phyloP scores from a whole-genome alignment of 2,113 vertebrate genomes.

The Nothocercus julius region DNA sequence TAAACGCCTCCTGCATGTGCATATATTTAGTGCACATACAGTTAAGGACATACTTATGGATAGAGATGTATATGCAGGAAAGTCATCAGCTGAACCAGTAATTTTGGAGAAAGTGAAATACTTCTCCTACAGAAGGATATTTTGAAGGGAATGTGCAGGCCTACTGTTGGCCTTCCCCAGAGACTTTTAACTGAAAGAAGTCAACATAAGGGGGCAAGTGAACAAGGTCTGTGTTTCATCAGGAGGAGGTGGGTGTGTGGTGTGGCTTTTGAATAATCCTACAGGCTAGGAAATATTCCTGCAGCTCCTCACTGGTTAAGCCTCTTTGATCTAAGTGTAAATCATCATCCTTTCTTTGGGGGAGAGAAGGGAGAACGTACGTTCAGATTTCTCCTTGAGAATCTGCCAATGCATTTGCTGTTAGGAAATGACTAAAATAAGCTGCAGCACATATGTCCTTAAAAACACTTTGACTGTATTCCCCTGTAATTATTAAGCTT shows the following conservation, averaged over 20 bases:
- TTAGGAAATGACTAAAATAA: conserved; percentile 68
- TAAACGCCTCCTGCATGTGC: not conserved
- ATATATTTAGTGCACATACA: not conserved
- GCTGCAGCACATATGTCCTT: conserved; percentile 69
- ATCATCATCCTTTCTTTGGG: not conserved
- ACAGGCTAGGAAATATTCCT: not conserved
- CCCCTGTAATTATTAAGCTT: conserved; percentile 76
- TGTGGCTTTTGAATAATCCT: not conserved
- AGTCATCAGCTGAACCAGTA: conserved; percentile 32
- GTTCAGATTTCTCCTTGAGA: conserved; percentile 39
- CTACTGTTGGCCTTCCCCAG: not conserved
- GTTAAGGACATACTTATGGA: not conserved
- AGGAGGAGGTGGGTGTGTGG: not conserved
- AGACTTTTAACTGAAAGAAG: not conserved
- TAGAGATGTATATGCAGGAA: not conserved
- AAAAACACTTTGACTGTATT: conserved; percentile 72
- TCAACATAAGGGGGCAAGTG: not conserved
- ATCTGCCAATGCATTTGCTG: conserved; percentile 37
- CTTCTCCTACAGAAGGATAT: not conserved
- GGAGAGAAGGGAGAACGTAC: not conserved
- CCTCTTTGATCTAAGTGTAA: conserved; percentile 6
- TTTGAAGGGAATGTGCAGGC: not conserved
- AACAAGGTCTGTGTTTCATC: not conserved
- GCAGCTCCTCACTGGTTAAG: not conserved
- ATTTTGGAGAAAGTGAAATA: conserved; percentile 4